These are phyloP conservation scores for Lasiurus borealis DNA, from an alignment of 2,113 vertebrate genomes.

Conservation along the genomic window DNA sequence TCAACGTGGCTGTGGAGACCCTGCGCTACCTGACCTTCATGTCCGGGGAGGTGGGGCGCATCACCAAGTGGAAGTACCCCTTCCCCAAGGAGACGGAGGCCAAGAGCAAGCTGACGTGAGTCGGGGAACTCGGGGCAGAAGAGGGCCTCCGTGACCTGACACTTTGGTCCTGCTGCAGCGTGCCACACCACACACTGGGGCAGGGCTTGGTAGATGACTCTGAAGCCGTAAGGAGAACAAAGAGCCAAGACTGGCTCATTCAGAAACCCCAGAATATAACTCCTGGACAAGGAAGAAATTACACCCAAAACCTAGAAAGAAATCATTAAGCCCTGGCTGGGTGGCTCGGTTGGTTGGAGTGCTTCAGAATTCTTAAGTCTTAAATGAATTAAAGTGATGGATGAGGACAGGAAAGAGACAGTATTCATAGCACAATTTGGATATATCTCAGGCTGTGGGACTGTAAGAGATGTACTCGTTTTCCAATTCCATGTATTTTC, in stretches of 20 bases:
- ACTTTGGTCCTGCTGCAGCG: accelerated
- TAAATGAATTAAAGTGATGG: background rate
- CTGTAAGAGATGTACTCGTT: background rate
- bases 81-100: slow-evolving; percentile 96
- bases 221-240: accelerated
- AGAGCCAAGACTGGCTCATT: background rate
- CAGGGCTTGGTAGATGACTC: background rate
- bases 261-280: background rate
- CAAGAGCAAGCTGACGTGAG: slow-evolving; percentile 97
- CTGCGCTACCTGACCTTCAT: slow-evolving; percentile 98
- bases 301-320: background rate
- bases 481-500: background rate
- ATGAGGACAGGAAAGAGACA: background rate
- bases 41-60: slow-evolving; percentile 97
- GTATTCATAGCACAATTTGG: background rate
- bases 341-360: too few species aligned
- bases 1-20: slow-evolving; percentile 96
- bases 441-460: background rate
- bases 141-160: background rate
- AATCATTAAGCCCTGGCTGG: background rate
- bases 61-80: slow-evolving; percentile 99
- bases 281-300: background rate
- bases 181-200: accelerated
- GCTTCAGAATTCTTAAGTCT: background rate
- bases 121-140: background rate